A percentile compares a stretch with the other conserved stretches of the same genome.
Conservation (phyloP, 2,113 vertebrate genomes). For the Kryptolebias marmoratus region DNA sequence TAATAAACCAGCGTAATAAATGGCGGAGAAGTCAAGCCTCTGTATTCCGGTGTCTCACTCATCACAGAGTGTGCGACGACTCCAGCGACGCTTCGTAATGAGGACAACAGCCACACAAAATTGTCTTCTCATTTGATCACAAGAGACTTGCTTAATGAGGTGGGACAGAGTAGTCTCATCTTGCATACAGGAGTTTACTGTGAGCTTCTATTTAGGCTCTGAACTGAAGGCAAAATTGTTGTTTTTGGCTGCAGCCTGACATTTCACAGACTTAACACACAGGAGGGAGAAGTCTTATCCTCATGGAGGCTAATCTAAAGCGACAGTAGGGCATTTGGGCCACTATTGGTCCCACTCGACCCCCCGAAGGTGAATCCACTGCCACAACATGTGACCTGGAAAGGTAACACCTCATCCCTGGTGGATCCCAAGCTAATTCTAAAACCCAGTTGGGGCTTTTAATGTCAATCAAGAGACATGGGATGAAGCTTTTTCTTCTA, state of each 20-base stretch:
- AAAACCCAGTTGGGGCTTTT: slow-evolving; percentile 37
- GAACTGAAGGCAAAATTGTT: slow-evolving; percentile 58
- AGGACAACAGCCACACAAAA: slow-evolving; percentile 51
- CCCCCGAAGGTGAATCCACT: slow-evolving; percentile 6
- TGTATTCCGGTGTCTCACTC: slow-evolving; percentile 21
- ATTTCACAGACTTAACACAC: slow-evolving; percentile 67
- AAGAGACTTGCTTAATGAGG: slow-evolving; percentile 41
- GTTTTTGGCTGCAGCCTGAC: slow-evolving; percentile 56
- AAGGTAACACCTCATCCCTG: slow-evolving; percentile 50
- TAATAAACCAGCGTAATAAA: slow-evolving; percentile 33
- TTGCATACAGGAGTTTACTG: slow-evolving; percentile 45
- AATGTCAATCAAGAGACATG: slow-evolving; percentile 27
- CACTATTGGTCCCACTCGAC: slow-evolving; percentile 41
- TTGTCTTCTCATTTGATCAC: slow-evolving; percentile 42
- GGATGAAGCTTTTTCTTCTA: slow-evolving; percentile 11
- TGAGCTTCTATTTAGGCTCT: slow-evolving; percentile 46
- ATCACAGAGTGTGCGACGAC: slow-evolving; percentile 27
- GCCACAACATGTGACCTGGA: slow-evolving; percentile 52
- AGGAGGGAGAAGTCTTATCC: slow-evolving; percentile 43
- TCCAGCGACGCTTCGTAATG: slow-evolving; percentile 47
- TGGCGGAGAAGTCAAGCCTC: not conserved
- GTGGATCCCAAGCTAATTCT: slow-evolving; percentile 57
- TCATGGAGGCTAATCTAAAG: slow-evolving; percentile 58
- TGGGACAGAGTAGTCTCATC: slow-evolving; percentile 37
- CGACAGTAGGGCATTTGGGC: slow-evolving; percentile 57